Base-by-base conservation (phyloP, 2,888 invertebrate species). In the Diarsia rubi region DNA sequence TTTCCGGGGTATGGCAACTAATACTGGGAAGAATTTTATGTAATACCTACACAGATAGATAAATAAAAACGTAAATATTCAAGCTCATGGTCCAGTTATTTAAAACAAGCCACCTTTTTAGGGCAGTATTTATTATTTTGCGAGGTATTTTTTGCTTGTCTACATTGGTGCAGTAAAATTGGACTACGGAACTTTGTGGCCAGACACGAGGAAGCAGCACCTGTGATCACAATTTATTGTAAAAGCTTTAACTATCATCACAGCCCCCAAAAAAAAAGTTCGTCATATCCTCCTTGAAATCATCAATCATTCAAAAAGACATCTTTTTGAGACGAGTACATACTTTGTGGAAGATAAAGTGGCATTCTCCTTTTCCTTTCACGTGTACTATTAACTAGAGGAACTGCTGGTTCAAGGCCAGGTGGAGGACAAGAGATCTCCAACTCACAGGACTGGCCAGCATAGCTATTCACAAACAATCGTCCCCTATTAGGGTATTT, bases 151-250 rank as follows among this genome's bases (percentile, higher is more conserved):
- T 78, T 52, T 37, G 6, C 21, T 21, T 24, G 49, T 21, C 47
- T 49, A 31, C 31, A 27, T 70, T 24, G 44, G 65, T 65, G 16
- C 42, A 37, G 72, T 64, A 60, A 73, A 60, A 72, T 65, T 77
- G 63, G 12, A 63, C 45, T 62, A 60, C 73, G 37, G 52, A 77
- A 84, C 45, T 75, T 74, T 74, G 85, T 60, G 83, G 78, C 45
- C 71, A 73, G 67, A 68, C 42, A 64, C 49, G 54, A 75, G 66
- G 60, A 68, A 65, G 54, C 54, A 42, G 49, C 83, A 84, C 86
- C 86, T 85, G 86, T 3, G 73, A 68, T 73, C 82, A 59, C 64
- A 81, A 83, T 83, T 83, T 83, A 83, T 85, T 72, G 82, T 81
- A 75, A 82, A 77, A 74, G 85, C 72, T 83, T 73, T 70, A 73